Conservation (phyloP, 2,113 vertebrate species). For the Dascyllus trimaculatus region DNA sequence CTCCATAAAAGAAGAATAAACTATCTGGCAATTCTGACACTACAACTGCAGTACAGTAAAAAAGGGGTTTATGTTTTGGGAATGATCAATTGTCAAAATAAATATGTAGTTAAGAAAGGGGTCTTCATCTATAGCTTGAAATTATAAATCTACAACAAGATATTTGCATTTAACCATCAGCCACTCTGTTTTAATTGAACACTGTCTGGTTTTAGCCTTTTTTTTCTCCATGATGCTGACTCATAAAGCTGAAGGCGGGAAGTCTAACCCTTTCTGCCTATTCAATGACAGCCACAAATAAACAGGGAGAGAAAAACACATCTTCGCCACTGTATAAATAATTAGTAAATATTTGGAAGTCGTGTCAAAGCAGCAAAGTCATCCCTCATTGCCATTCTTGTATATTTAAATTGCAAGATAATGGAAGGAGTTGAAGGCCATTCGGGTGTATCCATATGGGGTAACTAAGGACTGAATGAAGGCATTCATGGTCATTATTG, state of each 20-base stretch:
- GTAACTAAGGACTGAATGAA: neutral
- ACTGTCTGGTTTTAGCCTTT: neutral
- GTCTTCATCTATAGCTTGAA: no score
- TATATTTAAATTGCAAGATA: neutral
- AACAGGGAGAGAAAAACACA: slow-evolving; percentile 17
- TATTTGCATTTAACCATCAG: neutral
- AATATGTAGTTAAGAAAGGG: no score
- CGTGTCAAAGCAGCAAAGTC: neutral
- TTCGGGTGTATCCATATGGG: neutral
- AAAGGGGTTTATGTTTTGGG: neutral
- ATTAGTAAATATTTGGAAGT: slow-evolving; percentile 4
- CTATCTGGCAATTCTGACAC: neutral
- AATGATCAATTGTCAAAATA: no score
- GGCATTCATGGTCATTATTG: slow-evolving; percentile 6
- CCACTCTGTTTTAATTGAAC: neutral
- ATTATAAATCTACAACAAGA: neutral
- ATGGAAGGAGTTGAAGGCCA: neutral
- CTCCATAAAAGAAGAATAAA: neutral
- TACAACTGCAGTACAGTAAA: neutral
- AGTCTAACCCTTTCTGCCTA: slow-evolving; percentile 12
- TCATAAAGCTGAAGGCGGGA: slow-evolving; percentile 20
- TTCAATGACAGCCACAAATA: slow-evolving; percentile 18
- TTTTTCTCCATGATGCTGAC: slow-evolving; percentile 16
- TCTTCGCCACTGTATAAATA: neutral
- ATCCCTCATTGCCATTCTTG: no score